These are phyloP conservation scores for Heliothis peltigera DNA, from an alignment of 2,888 invertebrate genomes.

Conservation along the genomic window DNA sequence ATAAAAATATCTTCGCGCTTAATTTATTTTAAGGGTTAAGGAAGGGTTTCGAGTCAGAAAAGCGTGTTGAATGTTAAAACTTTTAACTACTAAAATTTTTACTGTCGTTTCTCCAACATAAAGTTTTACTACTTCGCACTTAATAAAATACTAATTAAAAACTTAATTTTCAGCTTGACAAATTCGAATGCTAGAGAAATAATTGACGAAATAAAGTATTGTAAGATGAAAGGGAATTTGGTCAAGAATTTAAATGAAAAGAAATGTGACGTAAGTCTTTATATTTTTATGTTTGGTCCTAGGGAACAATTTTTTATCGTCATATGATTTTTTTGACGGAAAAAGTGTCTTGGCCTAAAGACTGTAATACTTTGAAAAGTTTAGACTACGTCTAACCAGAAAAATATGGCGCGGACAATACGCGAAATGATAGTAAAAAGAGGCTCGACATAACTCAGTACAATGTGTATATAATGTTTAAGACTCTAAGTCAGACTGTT, in stretches of 20 bases:
- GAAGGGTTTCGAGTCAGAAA: conserved; percentile 12
- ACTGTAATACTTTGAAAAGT: no score
- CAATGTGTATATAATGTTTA: no score
- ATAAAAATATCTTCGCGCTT: not conserved
- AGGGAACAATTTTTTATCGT: not conserved
- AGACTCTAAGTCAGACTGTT: no score
- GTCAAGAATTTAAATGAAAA: conserved; percentile 34
- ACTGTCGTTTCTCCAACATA: conserved; percentile 7
- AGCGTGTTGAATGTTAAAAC: conserved; percentile 21
- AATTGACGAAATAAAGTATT: conserved; percentile 2
- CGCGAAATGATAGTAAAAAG: not conserved
- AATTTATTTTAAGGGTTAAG: not conserved
- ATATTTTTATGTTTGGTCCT: not conserved
- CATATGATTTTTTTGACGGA: no score
- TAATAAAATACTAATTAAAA: conserved; percentile 40
- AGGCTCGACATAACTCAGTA: no score
- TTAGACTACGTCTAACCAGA: no score
- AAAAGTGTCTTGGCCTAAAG: no score
- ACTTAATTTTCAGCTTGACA: conserved; percentile 38
- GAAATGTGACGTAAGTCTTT: conserved; percentile 59
- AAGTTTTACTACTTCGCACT: conserved; percentile 34
- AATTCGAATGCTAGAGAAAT: conserved; percentile 7
- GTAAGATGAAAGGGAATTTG: conserved; percentile 53
- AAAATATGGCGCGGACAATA: no score
- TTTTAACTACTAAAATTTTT: conserved; percentile 28